Base-by-base conservation (phyloP, 2,888 invertebrate genomes). In the Hydrotaea cyrtoneurina region DNA sequence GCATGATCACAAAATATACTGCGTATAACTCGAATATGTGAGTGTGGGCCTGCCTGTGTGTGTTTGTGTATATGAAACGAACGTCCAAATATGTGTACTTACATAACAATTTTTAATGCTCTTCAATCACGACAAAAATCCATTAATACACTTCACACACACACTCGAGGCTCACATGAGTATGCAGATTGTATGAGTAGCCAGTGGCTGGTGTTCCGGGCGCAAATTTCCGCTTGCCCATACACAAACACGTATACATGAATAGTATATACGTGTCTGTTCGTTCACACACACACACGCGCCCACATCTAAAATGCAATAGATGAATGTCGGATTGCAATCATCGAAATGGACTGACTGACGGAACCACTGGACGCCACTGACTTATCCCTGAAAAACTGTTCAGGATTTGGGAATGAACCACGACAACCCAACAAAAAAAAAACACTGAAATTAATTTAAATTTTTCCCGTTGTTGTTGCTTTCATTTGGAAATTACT, bases 121-220 rank as follows among this genome's bases (percentile, higher is more conserved):
- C 78, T 83, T 86, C 86, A 86, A 86, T 86, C 86, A 86, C 83
- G 84, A 74, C 85, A 85, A 83, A 87, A 87, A 86, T 87, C 87
- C 87, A 87, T 87, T 87, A 87, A 87, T 87, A 82, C 85, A 87
- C 87, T 87, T 87, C 87, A 87, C 76, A 82, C 8, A 59, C 26
- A 55, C 36, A 11, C 8, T 19, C n/a, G 4, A 10, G 43, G 10
- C 43, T 15, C 23, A 62, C 36, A 15, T n/a, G 31, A 31, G 31
- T 31, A 62, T 59, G 62, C 62, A 62, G 62, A 36, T 62, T 62
- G 31, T 62, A 31, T 31, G 62, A 7, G 26, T 15, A 62, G 17
- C 62, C 36, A 21, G 26, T 62, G 31, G 62, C 31, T 31, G 17
- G 36, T 4, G 11, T 31, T 62, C 59, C 23, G 21, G 7, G 13